Evolutionary conservation across 2,113 vertebrate species (phyloP).

Genomic region (Sphyrna mokarran): DNA sequence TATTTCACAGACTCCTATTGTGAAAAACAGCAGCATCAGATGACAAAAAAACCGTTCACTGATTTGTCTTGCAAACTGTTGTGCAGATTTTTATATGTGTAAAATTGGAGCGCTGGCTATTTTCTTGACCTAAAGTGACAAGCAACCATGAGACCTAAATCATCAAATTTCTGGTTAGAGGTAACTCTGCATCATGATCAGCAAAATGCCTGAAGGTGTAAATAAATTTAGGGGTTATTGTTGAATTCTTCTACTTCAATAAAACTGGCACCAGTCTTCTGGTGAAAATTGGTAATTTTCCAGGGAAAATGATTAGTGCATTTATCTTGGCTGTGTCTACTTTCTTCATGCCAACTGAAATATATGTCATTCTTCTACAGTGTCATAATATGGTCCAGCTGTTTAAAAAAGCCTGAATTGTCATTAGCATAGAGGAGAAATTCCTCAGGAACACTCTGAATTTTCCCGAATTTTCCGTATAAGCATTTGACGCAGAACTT

Average conservation of each 20-base stretch:
- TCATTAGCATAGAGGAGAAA: background rate
- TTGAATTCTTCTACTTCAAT: constrained; percentile 8
- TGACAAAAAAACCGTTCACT: background rate
- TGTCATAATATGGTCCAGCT: constrained; percentile 11
- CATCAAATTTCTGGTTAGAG: background rate
- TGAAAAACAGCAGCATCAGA: background rate
- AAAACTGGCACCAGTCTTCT: constrained; percentile 20
- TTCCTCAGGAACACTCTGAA: background rate
- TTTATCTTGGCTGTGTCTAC: constrained; percentile 21
- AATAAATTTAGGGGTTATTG: background rate
- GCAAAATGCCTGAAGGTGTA: background rate
- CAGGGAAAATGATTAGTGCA: constrained; percentile 14
- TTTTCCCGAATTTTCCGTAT: background rate
- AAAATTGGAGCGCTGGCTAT: background rate
- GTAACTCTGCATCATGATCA: background rate
- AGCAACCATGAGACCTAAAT: background rate
- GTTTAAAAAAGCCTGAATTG: background rate
- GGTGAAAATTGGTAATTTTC: background rate
- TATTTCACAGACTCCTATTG: background rate
- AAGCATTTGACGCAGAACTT: background rate
- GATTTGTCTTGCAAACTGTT: background rate
- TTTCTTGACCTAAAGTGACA: background rate
- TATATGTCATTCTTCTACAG: background rate
- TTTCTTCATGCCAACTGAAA: constrained; percentile 18
- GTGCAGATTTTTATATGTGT: background rate